Evolutionary conservation across 2,113 vertebrate species (phyloP).

Genomic region (Strix aluco): DNA sequence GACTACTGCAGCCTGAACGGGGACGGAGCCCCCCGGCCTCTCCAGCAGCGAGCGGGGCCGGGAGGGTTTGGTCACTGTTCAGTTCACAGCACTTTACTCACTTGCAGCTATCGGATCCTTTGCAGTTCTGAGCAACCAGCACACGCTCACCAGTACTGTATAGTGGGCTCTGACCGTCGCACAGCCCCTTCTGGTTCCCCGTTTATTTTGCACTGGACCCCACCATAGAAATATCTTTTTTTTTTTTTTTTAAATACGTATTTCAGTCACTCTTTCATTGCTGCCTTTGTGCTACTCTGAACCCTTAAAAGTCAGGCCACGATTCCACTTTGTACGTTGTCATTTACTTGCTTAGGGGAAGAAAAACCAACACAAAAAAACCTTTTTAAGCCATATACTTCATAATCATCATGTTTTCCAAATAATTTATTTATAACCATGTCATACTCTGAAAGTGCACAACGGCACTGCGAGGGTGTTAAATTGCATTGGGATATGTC

Average conservation of each 20-base stretch:
- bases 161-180: background rate
- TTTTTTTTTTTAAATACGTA: background rate
- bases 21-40: background rate
- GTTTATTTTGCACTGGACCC: constrained; percentile 68
- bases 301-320: constrained; percentile 28
- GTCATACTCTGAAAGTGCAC: background rate
- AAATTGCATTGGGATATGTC: background rate
- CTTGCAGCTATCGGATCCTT: background rate
- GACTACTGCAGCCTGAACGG: background rate
- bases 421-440: constrained; percentile 44
- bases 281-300: constrained; percentile 39
- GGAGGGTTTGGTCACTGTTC: background rate
- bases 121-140: constrained; percentile 36
- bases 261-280: constrained; percentile 56
- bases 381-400: constrained; percentile 66
- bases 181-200: constrained; percentile 19
- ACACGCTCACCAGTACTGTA: background rate
- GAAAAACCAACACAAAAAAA: background rate
- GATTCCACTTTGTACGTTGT: background rate
- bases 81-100: constrained; percentile 60
- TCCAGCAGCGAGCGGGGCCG: background rate
- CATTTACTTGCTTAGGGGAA: background rate
- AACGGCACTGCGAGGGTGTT: background rate
- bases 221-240: background rate
- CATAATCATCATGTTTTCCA: constrained; percentile 18